phyloP scores from a whole-genome alignment of 2,113 vertebrate genomes.

The Anguilla rostrata region DNA sequence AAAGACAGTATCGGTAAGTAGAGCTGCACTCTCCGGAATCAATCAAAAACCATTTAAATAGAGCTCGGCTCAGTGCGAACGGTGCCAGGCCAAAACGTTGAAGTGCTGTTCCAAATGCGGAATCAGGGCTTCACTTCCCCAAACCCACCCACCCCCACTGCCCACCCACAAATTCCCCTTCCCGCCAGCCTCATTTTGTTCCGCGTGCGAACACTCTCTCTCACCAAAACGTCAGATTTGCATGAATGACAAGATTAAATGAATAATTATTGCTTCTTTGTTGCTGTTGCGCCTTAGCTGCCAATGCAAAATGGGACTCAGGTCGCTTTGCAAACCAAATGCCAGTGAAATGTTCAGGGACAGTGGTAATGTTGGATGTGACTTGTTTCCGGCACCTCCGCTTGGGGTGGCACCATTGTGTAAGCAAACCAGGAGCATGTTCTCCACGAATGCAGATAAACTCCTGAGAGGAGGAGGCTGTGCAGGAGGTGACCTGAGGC shows the following conservation, averaged over 20 bases:
- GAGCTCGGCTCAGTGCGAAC: not conserved
- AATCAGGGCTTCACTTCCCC: not conserved
- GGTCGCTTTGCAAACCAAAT: not conserved
- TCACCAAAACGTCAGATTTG: not conserved
- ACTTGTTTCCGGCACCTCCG: no score
- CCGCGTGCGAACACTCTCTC: not conserved
- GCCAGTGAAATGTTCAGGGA: not conserved
- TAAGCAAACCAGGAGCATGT: no score
- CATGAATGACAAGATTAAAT: not conserved
- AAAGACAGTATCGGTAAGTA: not conserved
- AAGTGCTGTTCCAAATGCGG: not conserved
- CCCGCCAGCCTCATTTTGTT: not conserved
- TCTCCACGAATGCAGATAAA: no score
- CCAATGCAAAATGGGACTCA: not conserved
- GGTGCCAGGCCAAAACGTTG: not conserved
- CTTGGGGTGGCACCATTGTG: no score
- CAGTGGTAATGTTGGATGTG: not conserved
- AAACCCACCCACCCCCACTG: not conserved
- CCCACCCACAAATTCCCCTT: not conserved
- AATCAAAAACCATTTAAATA: not conserved
- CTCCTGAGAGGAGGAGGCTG: no score
- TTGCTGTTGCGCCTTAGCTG: not conserved
- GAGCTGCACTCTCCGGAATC: not conserved
- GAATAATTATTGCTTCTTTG: not conserved
- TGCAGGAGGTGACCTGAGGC: no score